Evolutionary conservation across 2,797 vertebrate species (phyloP), one percentile per base, ranked within the genome.

Genomic region (Enteromius treurensis): DNA sequence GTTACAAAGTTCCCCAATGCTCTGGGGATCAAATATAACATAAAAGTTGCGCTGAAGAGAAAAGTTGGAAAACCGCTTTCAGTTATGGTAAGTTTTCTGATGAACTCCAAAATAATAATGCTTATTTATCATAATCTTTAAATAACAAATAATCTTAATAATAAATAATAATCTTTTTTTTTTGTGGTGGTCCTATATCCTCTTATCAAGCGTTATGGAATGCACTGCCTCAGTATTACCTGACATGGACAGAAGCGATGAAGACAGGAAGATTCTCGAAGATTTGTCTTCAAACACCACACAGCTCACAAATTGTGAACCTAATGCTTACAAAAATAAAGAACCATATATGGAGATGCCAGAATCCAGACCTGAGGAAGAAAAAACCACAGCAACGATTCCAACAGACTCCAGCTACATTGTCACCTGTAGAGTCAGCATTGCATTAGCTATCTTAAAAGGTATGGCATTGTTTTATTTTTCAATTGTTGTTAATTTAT

Each of bases 341-440:
- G 76, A 86, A 8, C 55, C 47, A 8, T 32, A 78, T 58, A 62
- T 77, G 62, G 77, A 83, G 69, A 88, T 77, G 1, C 7, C 79
- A 76, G 74, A 79, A 45, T 84, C 81, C 34, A 42, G 26, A 53
- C 85, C 88, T 86, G 19, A 32, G 2, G 70, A 53, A n/a, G 71
- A 83, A 34, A 47, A 87, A 34, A 65, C 74, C 26, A n/a, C 40
- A 40, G n/a, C 58, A 42, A 74, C 19, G 69, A 62, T 53, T 60
- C 80, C 86, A 70, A 86, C 86, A 80, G 78, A 86, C 79, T 87
- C 86, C 79, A 86, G 88, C 86, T 70, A 87, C 65, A 64, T 14
- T 1, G 86, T 94, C 83, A 92, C 86, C 68, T 94, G 89, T 88
- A 92, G 88, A 45, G 84, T 95, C 82, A 88, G 77, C 79, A 89